phyloP scores from a whole-genome alignment of 2,113 vertebrate genomes.

The Xiphophorus couchianus region DNA sequence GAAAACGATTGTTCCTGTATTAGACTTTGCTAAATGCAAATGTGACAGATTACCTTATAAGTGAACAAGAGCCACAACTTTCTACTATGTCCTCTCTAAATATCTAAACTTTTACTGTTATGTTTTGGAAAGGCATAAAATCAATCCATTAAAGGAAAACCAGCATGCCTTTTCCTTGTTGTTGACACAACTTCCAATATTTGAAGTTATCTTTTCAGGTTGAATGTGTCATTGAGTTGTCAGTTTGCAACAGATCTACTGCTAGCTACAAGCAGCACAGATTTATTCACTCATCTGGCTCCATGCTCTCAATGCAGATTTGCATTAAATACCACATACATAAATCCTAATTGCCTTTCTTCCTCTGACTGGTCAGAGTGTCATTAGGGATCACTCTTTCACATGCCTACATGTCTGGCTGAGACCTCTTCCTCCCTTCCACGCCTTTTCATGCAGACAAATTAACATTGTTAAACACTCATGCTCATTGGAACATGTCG shows the following conservation, averaged over 20 bases:
- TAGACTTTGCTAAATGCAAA: neutral
- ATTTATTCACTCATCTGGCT: constrained; percentile 29
- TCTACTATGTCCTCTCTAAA: neutral
- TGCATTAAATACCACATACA: constrained; percentile 62
- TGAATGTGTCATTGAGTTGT: neutral
- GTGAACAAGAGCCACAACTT: neutral
- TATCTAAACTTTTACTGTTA: neutral
- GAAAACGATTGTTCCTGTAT: neutral
- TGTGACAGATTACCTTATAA: neutral
- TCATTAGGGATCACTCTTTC: constrained; percentile 41
- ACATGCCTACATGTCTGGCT: constrained; percentile 32
- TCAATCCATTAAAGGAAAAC: too few species aligned
- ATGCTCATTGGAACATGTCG: constrained; percentile 51
- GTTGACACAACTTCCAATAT: neutral
- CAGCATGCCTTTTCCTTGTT: neutral
- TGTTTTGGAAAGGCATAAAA: neutral
- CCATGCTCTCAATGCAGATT: constrained; percentile 74
- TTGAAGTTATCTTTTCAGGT: neutral
- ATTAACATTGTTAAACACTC: constrained; percentile 65
- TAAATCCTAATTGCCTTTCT: constrained; percentile 58
- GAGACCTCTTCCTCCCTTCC: neutral
- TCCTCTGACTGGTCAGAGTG: constrained; percentile 28
- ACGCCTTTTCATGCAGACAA: constrained; percentile 36
- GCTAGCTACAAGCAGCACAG: neutral
- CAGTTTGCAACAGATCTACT: neutral